These are phyloP conservation scores for Rhagoletis pomonella DNA, from an alignment of 1,140 invertebrate species.

Conservation along the genomic window DNA sequence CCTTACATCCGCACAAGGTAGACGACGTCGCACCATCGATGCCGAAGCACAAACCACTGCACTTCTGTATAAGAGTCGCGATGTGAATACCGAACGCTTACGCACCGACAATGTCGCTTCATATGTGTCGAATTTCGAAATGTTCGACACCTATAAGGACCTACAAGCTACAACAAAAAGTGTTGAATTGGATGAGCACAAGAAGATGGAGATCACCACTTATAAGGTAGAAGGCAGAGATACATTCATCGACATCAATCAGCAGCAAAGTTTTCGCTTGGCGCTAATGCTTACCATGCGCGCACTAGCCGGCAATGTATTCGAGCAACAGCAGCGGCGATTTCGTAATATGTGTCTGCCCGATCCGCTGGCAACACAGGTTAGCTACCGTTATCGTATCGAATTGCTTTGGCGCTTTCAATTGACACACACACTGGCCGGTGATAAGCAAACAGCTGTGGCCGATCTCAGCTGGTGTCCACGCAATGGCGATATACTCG, in stretches of 20 bases:
- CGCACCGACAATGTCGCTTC: constrained; percentile 77
- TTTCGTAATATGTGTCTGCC: constrained; percentile 79
- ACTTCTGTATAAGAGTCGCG: constrained; percentile 77
- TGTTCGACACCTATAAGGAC: constrained; percentile 80
- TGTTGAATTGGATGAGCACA: constrained; percentile 74
- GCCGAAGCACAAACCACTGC: constrained; percentile 81
- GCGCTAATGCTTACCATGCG: constrained; percentile 80
- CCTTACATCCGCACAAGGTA: constrained; percentile 78
- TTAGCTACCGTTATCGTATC: constrained; percentile 80
- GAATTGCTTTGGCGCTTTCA: constrained; percentile 80
- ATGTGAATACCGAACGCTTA: constrained; percentile 77
- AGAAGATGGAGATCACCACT: constrained; percentile 69
- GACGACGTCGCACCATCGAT: constrained; percentile 78
- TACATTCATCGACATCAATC: constrained; percentile 68
- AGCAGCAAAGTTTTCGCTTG: constrained; percentile 77
- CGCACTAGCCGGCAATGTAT: constrained; percentile 81
- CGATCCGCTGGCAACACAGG: constrained; percentile 78
- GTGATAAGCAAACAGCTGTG: constrained; percentile 72
- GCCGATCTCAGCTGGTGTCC: constrained; percentile 80
- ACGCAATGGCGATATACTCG: constrained; percentile 79
- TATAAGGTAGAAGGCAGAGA: constrained; percentile 70
- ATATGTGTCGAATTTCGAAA: constrained; percentile 84
- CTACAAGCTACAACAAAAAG: constrained; percentile 71
- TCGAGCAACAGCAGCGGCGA: constrained; percentile 78
- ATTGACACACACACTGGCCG: neutral